A percentile compares a stretch with the other conserved stretches of the same genome.
These are phyloP conservation scores for Aegotheles bennettii DNA, from an alignment of 2,113 vertebrate species.

Conservation along the genomic window DNA sequence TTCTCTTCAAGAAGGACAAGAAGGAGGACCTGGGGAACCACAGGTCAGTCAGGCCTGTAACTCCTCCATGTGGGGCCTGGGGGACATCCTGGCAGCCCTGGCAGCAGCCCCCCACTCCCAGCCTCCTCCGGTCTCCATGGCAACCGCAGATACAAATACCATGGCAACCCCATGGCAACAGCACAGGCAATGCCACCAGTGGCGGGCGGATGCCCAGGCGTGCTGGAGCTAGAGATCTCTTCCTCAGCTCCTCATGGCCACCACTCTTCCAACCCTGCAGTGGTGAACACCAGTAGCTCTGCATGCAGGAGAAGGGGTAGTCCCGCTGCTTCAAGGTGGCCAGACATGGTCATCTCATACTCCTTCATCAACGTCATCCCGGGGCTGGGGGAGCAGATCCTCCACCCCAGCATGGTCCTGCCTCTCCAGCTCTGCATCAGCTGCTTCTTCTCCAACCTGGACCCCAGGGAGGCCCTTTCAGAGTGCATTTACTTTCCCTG, in stretches of 20 bases:
- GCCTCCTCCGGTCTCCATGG: neutral
- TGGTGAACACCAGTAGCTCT: neutral
- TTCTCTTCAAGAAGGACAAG: neutral
- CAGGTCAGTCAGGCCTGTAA: neutral
- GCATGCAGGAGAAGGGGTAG: neutral
- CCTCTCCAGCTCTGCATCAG: neutral
- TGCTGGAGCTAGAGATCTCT: neutral
- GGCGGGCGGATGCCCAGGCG: neutral
- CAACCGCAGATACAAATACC: neutral
- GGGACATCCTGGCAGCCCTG: neutral
- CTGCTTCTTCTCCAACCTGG: neutral
- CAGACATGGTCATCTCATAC: neutral
- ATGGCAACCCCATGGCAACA: constrained; percentile 35
- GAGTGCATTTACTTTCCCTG: neutral
- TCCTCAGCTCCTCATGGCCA: neutral
- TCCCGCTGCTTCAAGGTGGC: neutral
- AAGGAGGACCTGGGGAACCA: too few species aligned
- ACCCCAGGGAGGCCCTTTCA: neutral
- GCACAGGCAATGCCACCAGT: neutral
- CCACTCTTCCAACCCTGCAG: neutral
- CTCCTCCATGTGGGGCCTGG: neutral
- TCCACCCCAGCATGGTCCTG: too few species aligned
- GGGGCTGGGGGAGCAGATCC: neutral
- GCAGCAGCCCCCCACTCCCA: neutral
- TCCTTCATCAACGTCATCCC: neutral